phyloP scores from a whole-genome alignment of 2,113 vertebrate genomes.

The Catharus bicknelli region DNA sequence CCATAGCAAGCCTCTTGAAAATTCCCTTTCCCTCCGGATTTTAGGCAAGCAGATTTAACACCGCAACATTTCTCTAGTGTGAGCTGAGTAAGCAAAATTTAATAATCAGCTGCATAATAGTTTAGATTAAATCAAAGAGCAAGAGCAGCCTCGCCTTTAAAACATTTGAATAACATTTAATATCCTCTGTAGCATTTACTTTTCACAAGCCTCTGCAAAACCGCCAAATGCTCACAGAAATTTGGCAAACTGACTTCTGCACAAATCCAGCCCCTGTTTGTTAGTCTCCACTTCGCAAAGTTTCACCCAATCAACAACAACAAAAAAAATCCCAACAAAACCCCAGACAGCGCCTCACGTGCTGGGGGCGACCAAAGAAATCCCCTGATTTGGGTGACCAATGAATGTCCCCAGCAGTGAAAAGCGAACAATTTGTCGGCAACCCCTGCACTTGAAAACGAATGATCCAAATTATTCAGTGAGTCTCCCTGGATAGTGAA shows the following conservation, averaged over 20 bases:
- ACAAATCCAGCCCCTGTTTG: neutral
- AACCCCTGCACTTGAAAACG: slow-evolving; percentile 48
- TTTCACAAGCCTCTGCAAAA: neutral
- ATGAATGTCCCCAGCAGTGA: slow-evolving; percentile 37
- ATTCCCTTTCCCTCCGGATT: neutral
- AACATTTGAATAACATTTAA: neutral
- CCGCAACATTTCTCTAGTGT: neutral
- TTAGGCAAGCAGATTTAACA: neutral
- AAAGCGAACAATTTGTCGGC: slow-evolving; percentile 56
- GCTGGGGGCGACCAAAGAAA: slow-evolving; percentile 10
- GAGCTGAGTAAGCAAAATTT: neutral
- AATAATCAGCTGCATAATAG: neutral
- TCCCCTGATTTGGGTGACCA: slow-evolving; percentile 36
- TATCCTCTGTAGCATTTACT: neutral
- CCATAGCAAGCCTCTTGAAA: neutral
- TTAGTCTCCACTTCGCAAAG: neutral
- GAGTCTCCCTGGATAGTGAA: slow-evolving; percentile 57
- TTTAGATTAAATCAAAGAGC: neutral
- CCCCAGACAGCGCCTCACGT: slow-evolving; percentile 40
- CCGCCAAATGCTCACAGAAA: neutral
- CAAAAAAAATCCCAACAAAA: neutral
- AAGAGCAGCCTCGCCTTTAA: neutral
- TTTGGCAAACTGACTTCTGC: neutral
- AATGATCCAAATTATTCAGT: slow-evolving; percentile 61
- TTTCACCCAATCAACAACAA: neutral